Evolutionary conservation across 2,113 vertebrate genomes (phyloP).

Genomic region (Holacanthus passer): DNA sequence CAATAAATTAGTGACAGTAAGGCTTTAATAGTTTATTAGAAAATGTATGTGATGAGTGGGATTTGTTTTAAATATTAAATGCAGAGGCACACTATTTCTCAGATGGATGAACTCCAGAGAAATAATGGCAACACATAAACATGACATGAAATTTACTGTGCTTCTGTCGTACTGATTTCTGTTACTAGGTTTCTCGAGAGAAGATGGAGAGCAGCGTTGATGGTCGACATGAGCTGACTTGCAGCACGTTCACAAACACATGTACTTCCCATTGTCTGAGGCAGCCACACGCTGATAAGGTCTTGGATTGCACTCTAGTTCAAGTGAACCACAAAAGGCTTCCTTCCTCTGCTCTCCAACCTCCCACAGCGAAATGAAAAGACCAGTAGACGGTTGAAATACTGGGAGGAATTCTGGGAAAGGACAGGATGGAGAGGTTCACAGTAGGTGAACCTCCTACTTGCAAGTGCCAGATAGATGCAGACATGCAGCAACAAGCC

Average conservation of each 20-base stretch:
- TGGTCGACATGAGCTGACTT: slow-evolving; percentile 45
- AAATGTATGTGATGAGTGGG: neutral
- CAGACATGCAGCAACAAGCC: slow-evolving; percentile 37
- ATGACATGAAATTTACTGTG: neutral
- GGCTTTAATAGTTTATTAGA: neutral
- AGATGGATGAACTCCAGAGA: neutral
- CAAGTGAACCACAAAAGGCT: slow-evolving; percentile 69
- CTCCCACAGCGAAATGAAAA: slow-evolving; percentile 72
- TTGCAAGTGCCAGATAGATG: neutral
- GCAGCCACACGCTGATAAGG: slow-evolving; percentile 63
- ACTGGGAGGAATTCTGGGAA: slow-evolving; percentile 61
- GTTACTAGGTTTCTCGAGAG: slow-evolving; percentile 19
- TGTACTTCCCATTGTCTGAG: slow-evolving; percentile 70
- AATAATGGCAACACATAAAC: slow-evolving; percentile 17
- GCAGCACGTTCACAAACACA: slow-evolving; percentile 55
- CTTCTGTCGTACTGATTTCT: slow-evolving; percentile 17
- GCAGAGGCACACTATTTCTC: neutral
- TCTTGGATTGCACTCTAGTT: slow-evolving; percentile 67
- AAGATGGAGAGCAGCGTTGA: slow-evolving; percentile 21
- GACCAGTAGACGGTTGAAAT: slow-evolving; percentile 56
- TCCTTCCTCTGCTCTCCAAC: slow-evolving; percentile 58
- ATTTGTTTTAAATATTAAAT: slow-evolving; percentile 30
- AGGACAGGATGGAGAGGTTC: slow-evolving; percentile 30
- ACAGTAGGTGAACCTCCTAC: slow-evolving; percentile 23
- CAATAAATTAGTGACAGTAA: neutral